Percentiles rank a stretch among this genome's conserved stretches.
phyloP scores from a whole-genome alignment of 2,797 vertebrate genomes.

The Molossus molossus region DNA sequence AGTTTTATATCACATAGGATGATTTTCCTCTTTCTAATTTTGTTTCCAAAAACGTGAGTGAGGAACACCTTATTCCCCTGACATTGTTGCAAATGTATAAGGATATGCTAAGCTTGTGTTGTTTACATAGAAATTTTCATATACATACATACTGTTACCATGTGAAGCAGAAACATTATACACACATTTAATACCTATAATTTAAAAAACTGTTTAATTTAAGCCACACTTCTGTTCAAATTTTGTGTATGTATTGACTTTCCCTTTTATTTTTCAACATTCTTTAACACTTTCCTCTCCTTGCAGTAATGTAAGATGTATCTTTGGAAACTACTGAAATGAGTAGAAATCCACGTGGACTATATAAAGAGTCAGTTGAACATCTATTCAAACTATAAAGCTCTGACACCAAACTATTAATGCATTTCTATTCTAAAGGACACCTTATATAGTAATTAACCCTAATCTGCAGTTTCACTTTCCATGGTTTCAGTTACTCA shows the following conservation, averaged over 20 bases:
- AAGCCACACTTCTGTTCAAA: background rate
- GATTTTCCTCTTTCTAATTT: background rate
- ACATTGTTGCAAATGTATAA: background rate
- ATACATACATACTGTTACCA: background rate
- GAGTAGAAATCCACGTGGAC: background rate
- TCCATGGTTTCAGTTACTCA: background rate
- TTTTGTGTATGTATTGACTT: background rate
- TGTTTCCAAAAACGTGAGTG: background rate
- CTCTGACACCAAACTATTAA: background rate
- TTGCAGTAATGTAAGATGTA: background rate
- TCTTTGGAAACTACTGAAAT: conserved; percentile 26
- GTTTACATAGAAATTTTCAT: background rate
- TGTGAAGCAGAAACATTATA: background rate
- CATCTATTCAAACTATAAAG: background rate
- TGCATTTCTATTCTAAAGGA: conserved; percentile 24
- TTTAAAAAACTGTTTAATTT: background rate
- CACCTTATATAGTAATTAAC: background rate
- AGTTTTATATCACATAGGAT: background rate
- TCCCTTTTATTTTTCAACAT: background rate
- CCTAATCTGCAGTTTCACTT: background rate
- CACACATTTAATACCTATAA: background rate
- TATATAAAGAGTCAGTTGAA: background rate
- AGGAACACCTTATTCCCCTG: background rate
- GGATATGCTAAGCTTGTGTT: background rate
- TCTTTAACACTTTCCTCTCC: background rate